These are phyloP conservation scores for Gnathonemus longibarbis DNA, from an alignment of 2,113 vertebrate species.

Conservation along the genomic window DNA sequence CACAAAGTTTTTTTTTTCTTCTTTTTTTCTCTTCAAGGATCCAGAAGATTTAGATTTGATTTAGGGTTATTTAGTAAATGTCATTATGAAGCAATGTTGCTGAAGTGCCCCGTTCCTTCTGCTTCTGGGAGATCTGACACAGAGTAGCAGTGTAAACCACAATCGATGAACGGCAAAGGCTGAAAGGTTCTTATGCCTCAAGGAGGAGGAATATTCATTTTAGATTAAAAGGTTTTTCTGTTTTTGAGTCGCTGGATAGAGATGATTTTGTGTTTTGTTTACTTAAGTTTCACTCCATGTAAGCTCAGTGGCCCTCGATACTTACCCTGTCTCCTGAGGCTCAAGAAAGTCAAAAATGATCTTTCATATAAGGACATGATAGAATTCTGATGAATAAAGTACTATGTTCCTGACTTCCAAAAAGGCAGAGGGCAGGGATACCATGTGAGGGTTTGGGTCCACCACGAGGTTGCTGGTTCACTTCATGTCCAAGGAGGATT, in stretches of 20 bases:
- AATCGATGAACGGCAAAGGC: background rate
- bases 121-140: background rate
- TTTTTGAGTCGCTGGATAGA: background rate
- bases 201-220: background rate
- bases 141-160: background rate
- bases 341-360: background rate
- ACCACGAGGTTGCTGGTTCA: background rate
- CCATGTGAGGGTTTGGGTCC: background rate
- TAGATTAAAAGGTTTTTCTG: background rate
- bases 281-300: background rate
- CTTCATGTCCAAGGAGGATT: background rate
- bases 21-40: background rate
- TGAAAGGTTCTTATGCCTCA: background rate
- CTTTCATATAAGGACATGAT: background rate
- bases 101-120: background rate
- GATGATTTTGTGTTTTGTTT: background rate
- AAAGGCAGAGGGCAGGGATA: background rate
- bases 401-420: background rate
- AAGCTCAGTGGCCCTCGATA: background rate
- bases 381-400: background rate
- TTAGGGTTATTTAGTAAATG: background rate
- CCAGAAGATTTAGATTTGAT: conserved; percentile 3
- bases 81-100: background rate
- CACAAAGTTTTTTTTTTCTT: background rate
- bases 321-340: background rate